Evolutionary conservation across 2,888 invertebrate genomes (phyloP), one percentile per base, ranked within the genome.

Genomic region (Drosophila ustulata): DNA sequence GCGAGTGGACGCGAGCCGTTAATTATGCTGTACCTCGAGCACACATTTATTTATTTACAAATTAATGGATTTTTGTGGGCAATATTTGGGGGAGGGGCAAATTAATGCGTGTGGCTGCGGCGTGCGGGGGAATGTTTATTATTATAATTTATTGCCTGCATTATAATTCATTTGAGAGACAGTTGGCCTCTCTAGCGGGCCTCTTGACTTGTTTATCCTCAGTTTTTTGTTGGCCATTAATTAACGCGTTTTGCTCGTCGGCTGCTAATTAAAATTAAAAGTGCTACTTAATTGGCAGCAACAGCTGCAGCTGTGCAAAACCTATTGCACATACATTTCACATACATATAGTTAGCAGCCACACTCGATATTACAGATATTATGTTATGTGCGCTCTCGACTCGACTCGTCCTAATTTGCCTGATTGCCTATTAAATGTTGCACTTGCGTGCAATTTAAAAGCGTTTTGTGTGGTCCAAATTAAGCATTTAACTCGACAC

Each of bases 221-320:
- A 78, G 75, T 63, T 87, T 64, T 64, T 37, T 11, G 4, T 32
- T 7, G 37, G 78, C 59, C 76, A 82, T 82, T 82, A 82, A 82
- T 82, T 85, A 85, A 79, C 45, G 86, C 82, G 73, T 26, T 67
- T 63, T 1, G 65, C 71, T 73, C 72, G 82, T 78, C 59, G 72
- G 68, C 43, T 63, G 79, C 88, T 82, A 82, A 82, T 82, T 82
- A 82, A 88, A 82, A 82, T 85, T 78, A 73, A 85, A 82, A 82
- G 82, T 85, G 72, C 71, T 49, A 72, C 81, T 67, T 87, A 84
- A 84, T 78, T 84, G 88, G 82, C 55, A 74, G 63, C 85, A 75
- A 70, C 78, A 71, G 74, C 84, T 71, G 81, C 30, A 7, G 18
- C 61, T 66, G 55, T 61, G 45, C 8, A n/a, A 43, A 30, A 39